Evolutionary conservation across 2,113 vertebrate species (phyloP).

Genomic region (Lophius piscatorius): DNA sequence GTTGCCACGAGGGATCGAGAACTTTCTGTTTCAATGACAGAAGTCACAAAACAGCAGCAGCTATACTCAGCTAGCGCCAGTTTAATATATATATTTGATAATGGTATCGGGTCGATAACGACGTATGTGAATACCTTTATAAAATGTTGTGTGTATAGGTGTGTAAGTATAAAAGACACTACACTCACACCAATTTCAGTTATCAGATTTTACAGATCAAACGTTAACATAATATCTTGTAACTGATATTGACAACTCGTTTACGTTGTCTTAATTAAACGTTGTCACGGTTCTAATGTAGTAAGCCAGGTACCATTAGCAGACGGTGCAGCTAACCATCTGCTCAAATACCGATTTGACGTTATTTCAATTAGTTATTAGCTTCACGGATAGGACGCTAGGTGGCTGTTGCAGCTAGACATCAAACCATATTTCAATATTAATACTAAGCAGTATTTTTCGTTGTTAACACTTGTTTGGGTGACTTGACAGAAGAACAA

Average conservation of each 20-base stretch:
- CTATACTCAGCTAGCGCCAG: background rate
- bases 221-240: too few species aligned
- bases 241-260: too few species aligned
- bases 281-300: too few species aligned
- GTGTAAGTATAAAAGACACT: too few species aligned
- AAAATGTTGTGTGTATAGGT: too few species aligned
- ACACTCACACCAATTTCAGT: too few species aligned
- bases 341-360: background rate
- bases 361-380: slow-evolving; percentile 5
- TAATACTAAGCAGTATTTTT: background rate
- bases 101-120: too few species aligned
- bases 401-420: slow-evolving; percentile 13
- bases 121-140: too few species aligned
- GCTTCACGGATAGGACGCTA: slow-evolving; percentile 16
- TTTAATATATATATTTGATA: background rate
- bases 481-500: too few species aligned
- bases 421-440: background rate
- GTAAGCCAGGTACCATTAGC: background rate
- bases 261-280: too few species aligned
- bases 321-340: background rate
- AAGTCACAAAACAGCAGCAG: slow-evolving; percentile 11
- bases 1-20: slow-evolving; percentile 41
- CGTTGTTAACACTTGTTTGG: too few species aligned
- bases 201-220: too few species aligned
- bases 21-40: slow-evolving; percentile 58